Evolutionary conservation across 2,797 vertebrate genomes (phyloP), one percentile per base, ranked within the genome.

Genomic region (Megalops cyprinoides): DNA sequence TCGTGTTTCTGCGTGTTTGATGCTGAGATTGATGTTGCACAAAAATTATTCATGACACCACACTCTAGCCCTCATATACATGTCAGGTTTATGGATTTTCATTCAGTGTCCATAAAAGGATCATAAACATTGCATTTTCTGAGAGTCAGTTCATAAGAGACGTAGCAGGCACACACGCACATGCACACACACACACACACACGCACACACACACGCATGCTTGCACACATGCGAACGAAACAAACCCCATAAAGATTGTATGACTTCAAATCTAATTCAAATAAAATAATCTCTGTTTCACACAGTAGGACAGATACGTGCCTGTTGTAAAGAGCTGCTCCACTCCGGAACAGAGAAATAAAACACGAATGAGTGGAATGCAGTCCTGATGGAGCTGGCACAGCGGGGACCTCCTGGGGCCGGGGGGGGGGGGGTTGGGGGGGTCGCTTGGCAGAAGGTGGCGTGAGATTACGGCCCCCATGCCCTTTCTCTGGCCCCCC

Each of bases 1-100:
- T n/a, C n/a, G n/a, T n/a, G n/a, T n/a, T n/a, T n/a, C n/a, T 88
- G 88, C 87, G 83, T 87, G 37, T 44, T 44, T 71, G 44, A 71
- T 71, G 67, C 18, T 42, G 62, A 71, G 39, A 71, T 71, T 37
- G 44, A 74, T 74, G 49, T 44, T 51, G 73, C 44, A n/a, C 12
- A 44, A 74, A 12, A 48, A 51, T 74, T 48, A 49, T 74, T 74
- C 49, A 74, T 31, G 46, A 49, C 5, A 10, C 46, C 12, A 14
- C 12, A 25, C 69, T 44, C 23, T 10, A 23, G 49, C 44, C 51
- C 25, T 51, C 10, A 31, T 42, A 15, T 31, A 71, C 39, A 0
- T 39, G 39, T 23, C 31, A 48, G 42, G 25, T 48, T 74, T 51
- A 25, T 51, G 31, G 73, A 25, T 49, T 28, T 48, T 14, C 49